Evolutionary conservation across 2,888 invertebrate species (phyloP), one percentile per base, ranked within the genome.

Genomic region (Drosophila flavopinicola): DNA sequence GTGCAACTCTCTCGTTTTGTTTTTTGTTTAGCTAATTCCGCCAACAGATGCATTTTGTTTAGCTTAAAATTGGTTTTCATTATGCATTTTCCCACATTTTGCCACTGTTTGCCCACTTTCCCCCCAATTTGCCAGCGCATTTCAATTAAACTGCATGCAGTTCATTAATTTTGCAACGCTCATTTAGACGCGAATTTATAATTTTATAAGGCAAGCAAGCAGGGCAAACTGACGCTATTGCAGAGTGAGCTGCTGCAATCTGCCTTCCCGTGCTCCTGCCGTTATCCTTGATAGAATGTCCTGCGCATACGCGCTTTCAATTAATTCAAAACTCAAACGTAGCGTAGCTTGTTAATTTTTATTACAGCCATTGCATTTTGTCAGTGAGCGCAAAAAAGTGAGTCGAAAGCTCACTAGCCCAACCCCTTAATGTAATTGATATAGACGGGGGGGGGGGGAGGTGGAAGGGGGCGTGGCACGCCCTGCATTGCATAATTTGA

Each of bases 261-360:
- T 42, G 59, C 7, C 9, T 29, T n/a, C 1, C 27, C 17, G 1
- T 11, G 27, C n/a, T 32, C 27, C 15, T 9, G 35, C 23, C 29
- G n/a, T 30, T 15, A 13, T 58, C 45, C 38, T 37, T 49, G 44
- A 44, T 44, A 30, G 61, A 44, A 52, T 83, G 86, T 85, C 86
- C 86, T 83, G 87, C 70, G 82, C 66, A 68, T 80, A 85, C 82
- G 78, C 85, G 87, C 88, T 67, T 87, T 87, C 87, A 83, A 84
- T 84, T 84, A 84, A 84, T 84, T 84, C 86, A 84, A 87, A 84
- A 84, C 86, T 87, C 84, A 84, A 84, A 87, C 88, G 86, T 84
- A 83, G 88, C 84, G 86, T 84, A 84, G 78, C 84, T 77, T 87
- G 84, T 84, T 87, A 84, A 84, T 87, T 84, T 84, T 86, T 87